These are phyloP conservation scores for Scartelaos histophorus DNA, from an alignment of 2,113 vertebrate genomes.

Conservation along the genomic window DNA sequence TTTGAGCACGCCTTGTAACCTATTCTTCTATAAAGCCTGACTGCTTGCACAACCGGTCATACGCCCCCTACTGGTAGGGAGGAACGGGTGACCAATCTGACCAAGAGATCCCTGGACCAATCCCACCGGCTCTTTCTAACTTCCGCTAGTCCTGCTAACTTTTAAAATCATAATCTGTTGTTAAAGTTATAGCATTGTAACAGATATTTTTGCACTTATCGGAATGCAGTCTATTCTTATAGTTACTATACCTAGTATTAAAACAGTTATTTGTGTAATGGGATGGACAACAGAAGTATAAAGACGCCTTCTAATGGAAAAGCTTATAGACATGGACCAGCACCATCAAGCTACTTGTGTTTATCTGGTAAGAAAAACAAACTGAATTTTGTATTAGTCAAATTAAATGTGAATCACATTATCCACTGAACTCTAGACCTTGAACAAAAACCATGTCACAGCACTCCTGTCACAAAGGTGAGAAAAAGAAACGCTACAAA, in stretches of 20 bases:
- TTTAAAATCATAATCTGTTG: background rate
- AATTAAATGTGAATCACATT: background rate
- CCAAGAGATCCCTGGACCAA: background rate
- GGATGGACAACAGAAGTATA: background rate
- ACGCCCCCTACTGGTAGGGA: conserved; percentile 26
- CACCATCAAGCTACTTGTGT: background rate
- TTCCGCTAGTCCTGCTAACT: background rate
- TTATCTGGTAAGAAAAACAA: background rate
- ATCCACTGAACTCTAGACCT: conserved; percentile 1
- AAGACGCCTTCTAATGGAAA: background rate
- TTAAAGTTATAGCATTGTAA: background rate
- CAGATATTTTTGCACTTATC: background rate
- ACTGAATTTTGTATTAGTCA: background rate
- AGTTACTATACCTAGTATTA: background rate
- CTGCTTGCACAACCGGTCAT: fast-evolving
- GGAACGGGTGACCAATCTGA: background rate
- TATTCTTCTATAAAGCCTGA: conserved; percentile 19
- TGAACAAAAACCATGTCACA: background rate
- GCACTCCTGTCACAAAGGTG: background rate
- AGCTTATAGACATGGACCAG: background rate
- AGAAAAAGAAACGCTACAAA: background rate
- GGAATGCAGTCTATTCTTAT: background rate
- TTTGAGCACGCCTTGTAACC: conserved; percentile 71
- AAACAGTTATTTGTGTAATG: background rate
- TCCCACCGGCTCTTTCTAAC: background rate